Base-by-base conservation (phyloP, 2,113 vertebrate genomes). In the Scortum barcoo region DNA sequence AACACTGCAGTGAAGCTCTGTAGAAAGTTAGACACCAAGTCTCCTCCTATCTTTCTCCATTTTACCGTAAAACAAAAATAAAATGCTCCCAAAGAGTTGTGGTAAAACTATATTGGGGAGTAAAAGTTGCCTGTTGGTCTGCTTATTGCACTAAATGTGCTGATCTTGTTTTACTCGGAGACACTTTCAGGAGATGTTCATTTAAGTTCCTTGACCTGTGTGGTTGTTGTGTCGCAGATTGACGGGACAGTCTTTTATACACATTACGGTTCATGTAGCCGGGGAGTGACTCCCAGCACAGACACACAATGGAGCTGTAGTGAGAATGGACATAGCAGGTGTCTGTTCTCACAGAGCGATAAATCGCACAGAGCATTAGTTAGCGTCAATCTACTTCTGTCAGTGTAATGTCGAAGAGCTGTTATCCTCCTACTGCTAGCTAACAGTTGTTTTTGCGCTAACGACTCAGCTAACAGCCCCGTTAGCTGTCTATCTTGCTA, bases 271-370 rank as follows among this genome's bases (percentile, higher is more conserved):
- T 14, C 0, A 0, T 20, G 87, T 86, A 83, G 42, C 84, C 65
- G 14, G 88, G 86, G 79, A 79, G 81, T 66, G 78, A 61, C 71
- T 56, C 70, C 8, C 26, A 48, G 13, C 42, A 54, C 1, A 66
- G 51, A 76, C 51, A 86, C 88, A 92, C 88, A 88, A 88, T 89
- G 86, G 78, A 76, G 66, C 72, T 65, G 58, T 54, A 62, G 24
- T 54, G 77, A 73, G 30, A 51, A 24, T 72, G 75, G 60, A 62
- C 60, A 65, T 51, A 80, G 57, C 50, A 58, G 54, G 60, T 71
- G 46, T 17, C 33, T 54, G 57, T 61, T 60, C 17, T n/a, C n/a
- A n/a, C n/a, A n/a, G 24, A 75, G 51, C 46, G 36, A 1, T 24
- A n/a, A n/a, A n/a, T 51, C 26, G 16, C 24, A 33, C n/a, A 36